Conservation (phyloP, 2,113 vertebrate species). For the Gnathonemus echidnorhynchus region DNA sequence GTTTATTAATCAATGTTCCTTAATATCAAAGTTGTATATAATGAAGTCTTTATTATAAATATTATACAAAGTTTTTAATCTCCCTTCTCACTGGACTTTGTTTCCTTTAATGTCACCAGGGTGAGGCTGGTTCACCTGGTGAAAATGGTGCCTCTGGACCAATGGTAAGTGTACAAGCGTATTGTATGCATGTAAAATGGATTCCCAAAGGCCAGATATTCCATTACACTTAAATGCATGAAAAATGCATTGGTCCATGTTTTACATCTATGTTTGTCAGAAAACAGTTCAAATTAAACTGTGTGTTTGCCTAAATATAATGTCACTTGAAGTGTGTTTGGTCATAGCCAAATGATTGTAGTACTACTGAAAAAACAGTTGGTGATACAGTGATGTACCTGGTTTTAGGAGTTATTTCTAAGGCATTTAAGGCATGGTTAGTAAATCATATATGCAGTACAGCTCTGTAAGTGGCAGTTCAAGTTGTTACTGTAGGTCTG, state of each 20-base stretch:
- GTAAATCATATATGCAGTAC: not conserved
- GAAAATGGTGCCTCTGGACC: slow-evolving; percentile 85
- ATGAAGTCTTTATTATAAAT: not conserved
- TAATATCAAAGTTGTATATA: not conserved
- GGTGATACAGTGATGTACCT: not conserved
- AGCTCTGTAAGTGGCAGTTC: not conserved
- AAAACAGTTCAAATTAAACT: not conserved
- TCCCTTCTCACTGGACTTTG: not conserved
- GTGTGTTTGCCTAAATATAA: not conserved
- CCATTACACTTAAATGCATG: not conserved
- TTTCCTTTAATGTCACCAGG: slow-evolving; percentile 52
- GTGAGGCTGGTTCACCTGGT: slow-evolving; percentile 79
- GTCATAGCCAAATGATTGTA: not conserved
- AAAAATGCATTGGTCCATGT: not conserved
- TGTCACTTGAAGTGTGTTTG: not conserved
- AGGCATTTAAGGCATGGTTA: not conserved
- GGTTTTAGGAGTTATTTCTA: not conserved
- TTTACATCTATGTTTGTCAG: not conserved
- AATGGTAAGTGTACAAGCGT: slow-evolving; percentile 63
- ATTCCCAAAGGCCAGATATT: not conserved
- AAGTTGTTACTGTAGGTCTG: not conserved
- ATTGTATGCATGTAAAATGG: not conserved
- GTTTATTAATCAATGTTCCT: not conserved
- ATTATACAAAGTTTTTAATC: not conserved
- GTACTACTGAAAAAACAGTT: not conserved